Conservation (phyloP, 2,888 invertebrate species). For the Laspeyria flexula region DNA sequence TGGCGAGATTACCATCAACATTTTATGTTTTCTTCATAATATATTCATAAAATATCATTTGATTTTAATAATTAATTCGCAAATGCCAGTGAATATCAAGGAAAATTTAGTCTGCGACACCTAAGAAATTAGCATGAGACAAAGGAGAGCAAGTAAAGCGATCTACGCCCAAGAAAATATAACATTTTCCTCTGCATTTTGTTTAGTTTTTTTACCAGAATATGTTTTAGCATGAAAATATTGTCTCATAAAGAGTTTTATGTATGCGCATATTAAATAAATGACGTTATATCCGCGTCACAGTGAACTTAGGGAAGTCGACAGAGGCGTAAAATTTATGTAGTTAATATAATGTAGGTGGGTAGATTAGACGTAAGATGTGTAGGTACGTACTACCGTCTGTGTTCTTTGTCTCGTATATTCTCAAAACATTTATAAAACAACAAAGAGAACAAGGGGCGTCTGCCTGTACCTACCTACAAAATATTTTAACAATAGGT, state of each 20-base stretch:
- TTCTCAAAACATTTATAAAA: too few species aligned
- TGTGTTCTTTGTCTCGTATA: too few species aligned
- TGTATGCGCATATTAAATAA: slow-evolving; percentile 65
- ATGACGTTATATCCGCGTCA: slow-evolving; percentile 50
- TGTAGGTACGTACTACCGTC: neutral
- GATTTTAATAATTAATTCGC: too few species aligned
- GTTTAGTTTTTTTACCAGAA: slow-evolving; percentile 19
- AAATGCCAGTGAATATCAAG: too few species aligned
- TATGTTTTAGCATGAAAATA: slow-evolving; percentile 39
- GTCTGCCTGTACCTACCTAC: too few species aligned
- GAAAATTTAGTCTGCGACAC: too few species aligned
- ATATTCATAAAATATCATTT: too few species aligned
- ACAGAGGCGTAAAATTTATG: slow-evolving; percentile 54
- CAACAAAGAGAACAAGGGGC: too few species aligned
- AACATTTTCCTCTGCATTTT: slow-evolving; percentile 4
- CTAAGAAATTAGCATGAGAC: neutral
- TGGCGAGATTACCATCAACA: too few species aligned
- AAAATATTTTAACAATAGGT: too few species aligned
- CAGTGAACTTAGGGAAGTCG: slow-evolving; percentile 45
- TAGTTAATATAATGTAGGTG: slow-evolving; percentile 56
- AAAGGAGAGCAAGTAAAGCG: neutral
- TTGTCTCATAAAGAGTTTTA: slow-evolving; percentile 54
- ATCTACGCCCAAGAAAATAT: neutral
- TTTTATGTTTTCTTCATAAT: too few species aligned
- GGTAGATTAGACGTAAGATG: slow-evolving; percentile 6